These are phyloP conservation scores for Ficedula albicollis DNA, from an alignment of 2,797 vertebrate species.

Conservation along the genomic window DNA sequence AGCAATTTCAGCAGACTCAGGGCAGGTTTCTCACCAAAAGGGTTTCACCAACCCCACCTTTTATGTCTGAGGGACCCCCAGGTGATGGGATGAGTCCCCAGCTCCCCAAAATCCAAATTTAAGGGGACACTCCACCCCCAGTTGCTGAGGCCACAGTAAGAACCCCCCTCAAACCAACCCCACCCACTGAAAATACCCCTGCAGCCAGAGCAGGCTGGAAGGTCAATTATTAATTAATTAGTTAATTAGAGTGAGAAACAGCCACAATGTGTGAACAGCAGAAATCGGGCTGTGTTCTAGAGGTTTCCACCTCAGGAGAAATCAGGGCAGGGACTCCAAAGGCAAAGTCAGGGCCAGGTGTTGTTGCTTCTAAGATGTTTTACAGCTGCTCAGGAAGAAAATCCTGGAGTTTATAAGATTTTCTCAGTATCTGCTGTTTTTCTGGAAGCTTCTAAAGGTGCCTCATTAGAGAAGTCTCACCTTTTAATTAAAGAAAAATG, in stretches of 20 bases:
- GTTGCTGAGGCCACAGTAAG: background rate
- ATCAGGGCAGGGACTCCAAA: background rate
- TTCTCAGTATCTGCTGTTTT: background rate
- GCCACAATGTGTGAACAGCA: background rate
- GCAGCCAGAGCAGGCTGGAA: background rate
- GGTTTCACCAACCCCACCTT: background rate
- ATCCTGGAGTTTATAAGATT: background rate
- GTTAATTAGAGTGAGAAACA: background rate
- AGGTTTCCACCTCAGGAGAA: background rate
- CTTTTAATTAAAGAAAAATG: background rate
- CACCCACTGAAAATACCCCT: background rate
- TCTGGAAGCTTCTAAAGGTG: background rate
- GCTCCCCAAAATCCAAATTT: background rate
- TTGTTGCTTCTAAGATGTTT: background rate
- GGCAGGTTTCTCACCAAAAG: background rate
- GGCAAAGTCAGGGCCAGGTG: rapidly evolving
- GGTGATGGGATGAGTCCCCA: rapidly evolving
- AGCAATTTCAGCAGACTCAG: background rate
- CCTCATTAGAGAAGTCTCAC: background rate
- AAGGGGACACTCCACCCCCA: background rate
- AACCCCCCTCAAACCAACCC: background rate
- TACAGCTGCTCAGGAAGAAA: background rate
- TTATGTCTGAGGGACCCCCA: background rate
- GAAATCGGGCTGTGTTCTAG: background rate
- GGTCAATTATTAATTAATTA: background rate